Evolutionary conservation across 2,113 vertebrate species (phyloP).

Genomic region (Myotis lucifugus): DNA sequence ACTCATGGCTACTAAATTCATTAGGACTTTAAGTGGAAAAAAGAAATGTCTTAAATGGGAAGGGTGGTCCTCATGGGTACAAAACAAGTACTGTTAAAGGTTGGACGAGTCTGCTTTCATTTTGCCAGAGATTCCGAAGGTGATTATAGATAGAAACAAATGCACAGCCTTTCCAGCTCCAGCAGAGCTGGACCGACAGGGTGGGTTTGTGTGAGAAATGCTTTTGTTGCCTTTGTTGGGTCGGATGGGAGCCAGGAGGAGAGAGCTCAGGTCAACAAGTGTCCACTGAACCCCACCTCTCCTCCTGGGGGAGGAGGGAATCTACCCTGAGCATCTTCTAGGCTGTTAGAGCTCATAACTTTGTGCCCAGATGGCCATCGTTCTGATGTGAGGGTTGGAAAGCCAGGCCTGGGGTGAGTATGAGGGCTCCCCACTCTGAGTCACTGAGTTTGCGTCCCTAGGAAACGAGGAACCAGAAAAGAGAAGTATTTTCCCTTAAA

Average conservation of each 20-base stretch:
- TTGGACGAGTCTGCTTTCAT: slow-evolving; percentile 18
- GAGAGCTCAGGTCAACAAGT: not conserved
- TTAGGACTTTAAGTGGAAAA: slow-evolving; percentile 34
- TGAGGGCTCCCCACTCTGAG: not conserved
- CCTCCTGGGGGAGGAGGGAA: not conserved
- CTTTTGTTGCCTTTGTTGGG: not conserved
- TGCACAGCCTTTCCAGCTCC: not conserved
- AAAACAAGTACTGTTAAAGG: not conserved
- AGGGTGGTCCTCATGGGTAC: not conserved
- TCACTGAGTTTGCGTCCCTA: not conserved
- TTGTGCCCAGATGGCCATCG: not conserved
- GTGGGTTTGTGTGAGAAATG: slow-evolving; percentile 25
- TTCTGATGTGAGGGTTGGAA: not conserved
- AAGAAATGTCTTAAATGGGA: not conserved
- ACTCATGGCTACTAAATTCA: slow-evolving; percentile 60
- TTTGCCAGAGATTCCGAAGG: not conserved
- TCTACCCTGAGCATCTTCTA: not conserved
- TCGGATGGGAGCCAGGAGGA: not conserved
- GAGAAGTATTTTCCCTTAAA: not conserved
- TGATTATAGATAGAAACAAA: slow-evolving; percentile 21
- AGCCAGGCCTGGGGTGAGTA: not conserved
- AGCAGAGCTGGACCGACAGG: not conserved
- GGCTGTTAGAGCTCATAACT: not conserved
- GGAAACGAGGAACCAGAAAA: not conserved
- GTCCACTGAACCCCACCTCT: not conserved